Evolutionary conservation across 2,113 vertebrate species (phyloP).

Genomic region (Silurus glanis): DNA sequence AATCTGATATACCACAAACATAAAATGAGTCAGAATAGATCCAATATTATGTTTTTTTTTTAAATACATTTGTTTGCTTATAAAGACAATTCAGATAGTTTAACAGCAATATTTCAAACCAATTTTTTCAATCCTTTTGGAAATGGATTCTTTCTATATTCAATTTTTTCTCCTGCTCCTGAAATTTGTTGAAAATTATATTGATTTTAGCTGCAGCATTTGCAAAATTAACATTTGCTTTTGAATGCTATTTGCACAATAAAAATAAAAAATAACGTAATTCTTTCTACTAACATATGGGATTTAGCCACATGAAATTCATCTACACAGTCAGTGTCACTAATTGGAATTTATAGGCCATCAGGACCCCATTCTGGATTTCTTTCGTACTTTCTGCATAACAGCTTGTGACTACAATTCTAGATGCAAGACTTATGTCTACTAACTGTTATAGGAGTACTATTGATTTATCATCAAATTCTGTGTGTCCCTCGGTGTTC

Average conservation of each 20-base stretch:
- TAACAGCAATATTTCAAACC: no score
- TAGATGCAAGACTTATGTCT: neutral
- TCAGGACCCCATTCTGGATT: neutral
- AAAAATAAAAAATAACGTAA: neutral
- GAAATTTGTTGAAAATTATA: neutral
- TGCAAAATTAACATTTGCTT: neutral
- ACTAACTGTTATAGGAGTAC: neutral
- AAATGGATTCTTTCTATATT: neutral
- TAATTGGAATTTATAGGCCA: neutral
- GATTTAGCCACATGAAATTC: neutral
- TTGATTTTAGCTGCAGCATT: neutral
- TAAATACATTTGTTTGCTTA: neutral
- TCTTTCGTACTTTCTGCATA: neutral
- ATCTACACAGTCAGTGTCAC: neutral
- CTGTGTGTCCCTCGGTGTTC: neutral
- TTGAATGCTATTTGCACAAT: neutral
- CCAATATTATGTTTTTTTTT: slow-evolving; percentile 21
- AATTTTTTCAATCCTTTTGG: neutral
- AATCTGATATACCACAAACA: slow-evolving; percentile 1
- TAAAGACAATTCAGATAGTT: neutral
- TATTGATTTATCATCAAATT: neutral
- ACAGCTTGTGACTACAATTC: neutral
- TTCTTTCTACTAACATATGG: neutral
- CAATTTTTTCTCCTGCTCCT: neutral
- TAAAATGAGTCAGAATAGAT: slow-evolving; percentile 8